Base-by-base conservation (phyloP, 92 coral and sea anemone species). In the Porites evermanni region DNA sequence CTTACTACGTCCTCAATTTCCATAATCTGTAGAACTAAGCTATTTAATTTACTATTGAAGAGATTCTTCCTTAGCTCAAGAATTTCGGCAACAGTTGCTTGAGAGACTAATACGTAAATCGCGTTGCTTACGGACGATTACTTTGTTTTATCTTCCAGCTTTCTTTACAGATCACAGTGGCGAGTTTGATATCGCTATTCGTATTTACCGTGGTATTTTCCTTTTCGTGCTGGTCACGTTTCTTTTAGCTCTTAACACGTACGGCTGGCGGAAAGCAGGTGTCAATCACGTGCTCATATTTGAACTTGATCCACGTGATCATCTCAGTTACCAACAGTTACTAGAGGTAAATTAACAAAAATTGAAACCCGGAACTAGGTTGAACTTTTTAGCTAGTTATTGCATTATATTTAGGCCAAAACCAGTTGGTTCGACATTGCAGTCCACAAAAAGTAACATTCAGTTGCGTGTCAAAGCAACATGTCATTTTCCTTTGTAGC, bases 211-310 rank as follows among this genome's bases (percentile, higher is more conserved):
- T 12, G 98, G 99, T 4, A 82, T 95, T n/a, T 95, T 97, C 83
- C 90, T 97, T 71, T 88, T 97, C 53, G 98, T 91, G 17, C 80
- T 97, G 54, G 94, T 95, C 64, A 97, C 96, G 0, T 97, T 97
- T 79, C 88, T 97, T 19, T 87, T 97, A 76, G 99, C 99, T 72
- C 72, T 97, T 66, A 97, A 97, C 64, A 97, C 99, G 29, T 95
- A 91, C 89, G 98, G 99, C 32, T 97, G 99, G 99, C 89, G 99
- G 38, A 85, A 95, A 80, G 93, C 98, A 9, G 99, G 99, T 11
- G 99, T 97, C 26, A 97, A 97, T 86, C 99, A 97, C 79, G 99
- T 97, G 75, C 92, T 97, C 19, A 97, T 97, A 84, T 97, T 97
- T 79, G 99, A 97, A 79, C 93, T 97, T 18, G 98, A 97, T 64